Conservation (phyloP, 2,797 vertebrate species). For the Sebastes taczanowskii region DNA sequence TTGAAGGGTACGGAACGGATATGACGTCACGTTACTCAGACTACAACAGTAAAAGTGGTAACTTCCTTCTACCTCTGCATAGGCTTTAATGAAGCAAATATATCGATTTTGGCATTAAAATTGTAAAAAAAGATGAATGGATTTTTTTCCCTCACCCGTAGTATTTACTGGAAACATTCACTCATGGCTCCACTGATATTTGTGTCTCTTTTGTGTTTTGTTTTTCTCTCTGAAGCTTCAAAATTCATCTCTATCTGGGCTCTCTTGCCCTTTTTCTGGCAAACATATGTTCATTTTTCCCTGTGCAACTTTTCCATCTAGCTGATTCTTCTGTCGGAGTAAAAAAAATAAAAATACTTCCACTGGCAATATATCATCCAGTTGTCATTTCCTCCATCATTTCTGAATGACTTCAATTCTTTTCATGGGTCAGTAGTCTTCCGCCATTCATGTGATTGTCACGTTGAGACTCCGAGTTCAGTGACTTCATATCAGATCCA, state of each 20-base stretch:
- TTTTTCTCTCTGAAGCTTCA: not conserved
- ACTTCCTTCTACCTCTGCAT: no score
- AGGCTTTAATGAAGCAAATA: fast-evolving
- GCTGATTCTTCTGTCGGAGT: not conserved
- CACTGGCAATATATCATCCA: not conserved
- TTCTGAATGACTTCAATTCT: slow-evolving; percentile 22
- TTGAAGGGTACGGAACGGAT: no score
- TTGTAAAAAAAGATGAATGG: no score
- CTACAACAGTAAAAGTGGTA: no score
- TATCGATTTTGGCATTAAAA: no score
- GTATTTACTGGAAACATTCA: not conserved
- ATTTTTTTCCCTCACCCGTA: no score
- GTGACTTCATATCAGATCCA: slow-evolving; percentile 21
- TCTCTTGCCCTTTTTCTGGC: not conserved
- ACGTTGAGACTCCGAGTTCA: not conserved
- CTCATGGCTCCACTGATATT: no score
- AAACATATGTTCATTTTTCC: not conserved
- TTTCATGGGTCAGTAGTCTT: slow-evolving; percentile 18
- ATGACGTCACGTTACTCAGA: no score
- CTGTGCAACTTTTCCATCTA: not conserved
- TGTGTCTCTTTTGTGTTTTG: no score
- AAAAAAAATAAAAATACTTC: not conserved
- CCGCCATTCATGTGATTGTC: not conserved
- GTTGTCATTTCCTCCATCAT: slow-evolving; percentile 5
- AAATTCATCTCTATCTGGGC: not conserved